These are phyloP conservation scores for Apis dorsata DNA, from an alignment of 1,140 invertebrate species.

Conservation along the genomic window DNA sequence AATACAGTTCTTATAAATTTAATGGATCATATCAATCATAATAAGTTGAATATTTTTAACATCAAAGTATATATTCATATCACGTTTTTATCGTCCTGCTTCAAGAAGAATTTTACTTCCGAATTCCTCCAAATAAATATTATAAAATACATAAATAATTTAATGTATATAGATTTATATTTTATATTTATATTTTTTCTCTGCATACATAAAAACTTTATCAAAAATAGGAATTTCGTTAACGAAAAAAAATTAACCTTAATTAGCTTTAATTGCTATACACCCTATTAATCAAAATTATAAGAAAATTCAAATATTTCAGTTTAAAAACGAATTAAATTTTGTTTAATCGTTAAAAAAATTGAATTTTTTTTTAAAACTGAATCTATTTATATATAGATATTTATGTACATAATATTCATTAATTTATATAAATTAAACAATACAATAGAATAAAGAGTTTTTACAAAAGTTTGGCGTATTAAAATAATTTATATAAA, in stretches of 20 bases:
- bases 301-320: neutral
- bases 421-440: neutral
- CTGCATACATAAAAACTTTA: neutral
- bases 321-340: neutral
- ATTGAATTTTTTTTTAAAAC: neutral
- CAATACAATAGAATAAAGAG: neutral
- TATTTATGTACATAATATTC: neutral
- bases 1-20: neutral
- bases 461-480: neutral
- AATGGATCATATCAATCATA: neutral
- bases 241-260: neutral
- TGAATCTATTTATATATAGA: neutral
- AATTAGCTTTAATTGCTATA: neutral
- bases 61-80: constrained; percentile 28
- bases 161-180: neutral
- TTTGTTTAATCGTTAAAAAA: neutral
- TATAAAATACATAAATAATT: neutral
- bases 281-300: neutral
- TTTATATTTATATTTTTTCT: neutral
- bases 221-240: neutral
- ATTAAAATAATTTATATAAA: neutral
- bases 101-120: constrained; percentile 48
- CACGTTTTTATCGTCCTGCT: constrained; percentile 28
- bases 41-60: neutral
- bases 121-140: constrained; percentile 47